A percentile compares a stretch with the other conserved stretches of the same genome.
phyloP scores from a whole-genome alignment of 2,797 vertebrate genomes.

The Anolis apletophallus region DNA sequence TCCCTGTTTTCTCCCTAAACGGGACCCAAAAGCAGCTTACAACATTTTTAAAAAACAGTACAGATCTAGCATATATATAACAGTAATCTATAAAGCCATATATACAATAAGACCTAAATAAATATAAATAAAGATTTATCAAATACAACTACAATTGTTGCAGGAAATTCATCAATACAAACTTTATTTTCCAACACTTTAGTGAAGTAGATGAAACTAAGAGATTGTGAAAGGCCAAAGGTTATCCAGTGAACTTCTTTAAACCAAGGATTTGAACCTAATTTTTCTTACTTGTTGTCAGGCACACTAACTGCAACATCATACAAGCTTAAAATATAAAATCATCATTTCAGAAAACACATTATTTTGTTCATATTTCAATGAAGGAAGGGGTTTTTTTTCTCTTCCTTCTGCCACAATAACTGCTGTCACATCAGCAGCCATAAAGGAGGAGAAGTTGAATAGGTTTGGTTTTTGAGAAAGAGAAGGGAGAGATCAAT shows the following conservation, averaged over 20 bases:
- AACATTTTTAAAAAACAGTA: too few relatives aligned
- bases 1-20: too few relatives aligned
- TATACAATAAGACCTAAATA: too few relatives aligned
- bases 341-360: background rate
- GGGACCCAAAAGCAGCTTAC: too few relatives aligned
- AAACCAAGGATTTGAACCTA: background rate
- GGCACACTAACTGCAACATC: background rate
- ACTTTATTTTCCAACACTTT: background rate
- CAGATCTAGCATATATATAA: too few relatives aligned
- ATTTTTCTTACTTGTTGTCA: background rate
- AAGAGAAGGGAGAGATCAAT: background rate
- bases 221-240: background rate
- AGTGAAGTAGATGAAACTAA: background rate
- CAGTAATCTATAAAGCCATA: too few relatives aligned
- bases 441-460: background rate
- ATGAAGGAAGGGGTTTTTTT: background rate
- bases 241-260: background rate
- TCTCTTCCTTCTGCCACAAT: background rate
- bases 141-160: too few relatives aligned
- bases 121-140: too few relatives aligned
- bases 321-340: too few relatives aligned
- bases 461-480: background rate
- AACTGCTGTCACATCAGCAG: background rate
- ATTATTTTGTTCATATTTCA: background rate
- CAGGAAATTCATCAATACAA: too few relatives aligned